phyloP scores from a whole-genome alignment of 2,113 vertebrate genomes.

The Barnardius zonarius region DNA sequence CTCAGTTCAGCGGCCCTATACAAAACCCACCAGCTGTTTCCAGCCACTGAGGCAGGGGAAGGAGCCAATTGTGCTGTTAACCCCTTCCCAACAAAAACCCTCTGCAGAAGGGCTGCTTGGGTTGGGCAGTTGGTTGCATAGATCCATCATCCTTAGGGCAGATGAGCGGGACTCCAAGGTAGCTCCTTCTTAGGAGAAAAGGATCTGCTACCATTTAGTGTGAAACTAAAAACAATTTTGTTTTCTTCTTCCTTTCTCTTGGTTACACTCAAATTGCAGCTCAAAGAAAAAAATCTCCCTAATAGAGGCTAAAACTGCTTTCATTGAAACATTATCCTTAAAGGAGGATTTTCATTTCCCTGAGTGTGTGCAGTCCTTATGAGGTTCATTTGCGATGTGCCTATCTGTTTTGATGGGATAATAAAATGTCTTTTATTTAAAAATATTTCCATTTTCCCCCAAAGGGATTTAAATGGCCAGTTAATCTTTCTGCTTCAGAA shows the following conservation, averaged over 20 bases:
- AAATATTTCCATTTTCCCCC: constrained; percentile 13
- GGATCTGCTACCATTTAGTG: not conserved
- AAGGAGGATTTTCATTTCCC: constrained; percentile 32
- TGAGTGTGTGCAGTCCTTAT: not conserved
- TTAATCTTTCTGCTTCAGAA: constrained; percentile 45
- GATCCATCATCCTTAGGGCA: fast-evolving
- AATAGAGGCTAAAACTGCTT: constrained; percentile 31
- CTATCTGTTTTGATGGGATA: constrained; percentile 58
- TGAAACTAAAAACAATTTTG: not conserved
- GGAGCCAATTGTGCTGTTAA: constrained; percentile 24
- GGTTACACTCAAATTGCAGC: not conserved
- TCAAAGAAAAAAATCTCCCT: not conserved
- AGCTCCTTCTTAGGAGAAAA: not conserved
- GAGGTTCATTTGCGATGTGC: constrained; percentile 38
- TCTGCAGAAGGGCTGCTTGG: not conserved
- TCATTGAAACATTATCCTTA: constrained; percentile 8
- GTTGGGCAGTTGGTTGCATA: not conserved
- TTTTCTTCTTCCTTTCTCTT: not conserved
- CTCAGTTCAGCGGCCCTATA: constrained; percentile 63
- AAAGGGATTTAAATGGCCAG: constrained; percentile 18
- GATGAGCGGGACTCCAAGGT: fast-evolving
- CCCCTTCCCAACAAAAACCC: constrained; percentile 33
- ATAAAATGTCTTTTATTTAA: constrained; percentile 60
- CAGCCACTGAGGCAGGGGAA: constrained; percentile 47
- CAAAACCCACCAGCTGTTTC: constrained; percentile 83